These are phyloP conservation scores for Myiagra hebetior DNA, from an alignment of 2,113 vertebrate species.

Conservation along the genomic window DNA sequence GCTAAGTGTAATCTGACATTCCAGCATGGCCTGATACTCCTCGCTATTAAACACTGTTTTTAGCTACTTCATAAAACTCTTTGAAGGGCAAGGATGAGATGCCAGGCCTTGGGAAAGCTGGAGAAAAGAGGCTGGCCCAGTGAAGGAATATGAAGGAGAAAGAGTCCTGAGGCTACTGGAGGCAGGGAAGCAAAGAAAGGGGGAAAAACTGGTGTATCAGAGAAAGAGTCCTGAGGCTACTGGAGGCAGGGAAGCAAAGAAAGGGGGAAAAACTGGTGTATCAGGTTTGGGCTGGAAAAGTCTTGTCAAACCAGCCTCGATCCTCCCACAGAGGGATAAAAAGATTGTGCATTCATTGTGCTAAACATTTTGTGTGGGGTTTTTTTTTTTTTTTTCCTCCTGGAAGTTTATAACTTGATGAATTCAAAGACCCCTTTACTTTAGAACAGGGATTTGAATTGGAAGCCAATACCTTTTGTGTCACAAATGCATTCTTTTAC, in stretches of 20 bases:
- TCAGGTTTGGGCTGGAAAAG: not conserved
- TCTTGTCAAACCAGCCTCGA: not conserved
- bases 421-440: not conserved
- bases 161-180: not conserved
- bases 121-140: not conserved
- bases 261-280: not conserved
- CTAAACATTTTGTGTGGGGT: not conserved
- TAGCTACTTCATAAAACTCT: not conserved
- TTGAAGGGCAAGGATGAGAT: not conserved
- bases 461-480: not conserved
- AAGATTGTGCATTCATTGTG: not conserved
- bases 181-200: not conserved
- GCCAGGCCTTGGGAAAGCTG: not conserved
- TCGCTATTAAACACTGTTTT: not conserved
- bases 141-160: not conserved
- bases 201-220: too few relatives aligned
- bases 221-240: not conserved
- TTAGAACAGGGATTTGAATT: not conserved
- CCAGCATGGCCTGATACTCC: not conserved
- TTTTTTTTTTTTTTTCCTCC: fast-evolving
- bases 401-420: not conserved
- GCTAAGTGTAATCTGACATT: not conserved
- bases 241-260: not conserved
- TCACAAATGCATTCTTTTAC: not conserved
- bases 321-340: not conserved